Base-by-base conservation (phyloP, 2,797 vertebrate genomes). In the Silurus aristotelis region DNA sequence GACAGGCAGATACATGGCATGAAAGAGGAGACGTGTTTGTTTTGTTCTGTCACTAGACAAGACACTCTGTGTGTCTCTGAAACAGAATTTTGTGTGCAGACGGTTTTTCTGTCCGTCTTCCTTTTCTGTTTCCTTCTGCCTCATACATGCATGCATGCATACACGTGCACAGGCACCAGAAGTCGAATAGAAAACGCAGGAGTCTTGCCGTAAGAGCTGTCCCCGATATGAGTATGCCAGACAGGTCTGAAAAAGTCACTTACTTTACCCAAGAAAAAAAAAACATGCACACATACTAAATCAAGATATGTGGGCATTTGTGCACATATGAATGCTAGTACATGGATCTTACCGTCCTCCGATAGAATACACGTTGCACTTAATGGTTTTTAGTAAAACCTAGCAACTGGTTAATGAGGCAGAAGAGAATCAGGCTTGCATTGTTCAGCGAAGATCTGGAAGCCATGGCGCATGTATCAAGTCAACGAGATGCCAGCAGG, bases 241-340 rank as follows among this genome's bases (percentile, higher is more conserved):
- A 76, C 88, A 90, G 86, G 91, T 87, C 86, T 90, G 91, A 89
- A 92, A 94, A 94, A 93, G 92, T 93, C 92, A 94, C 94, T 92
- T 94, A 94, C 92, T 88, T 79, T 63, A 82, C 66, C 61, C 73
- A 82, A 38, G 78, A 25, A 6, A 13, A 14, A 25, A 78, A 78
- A 83, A 67, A 80, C 68, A 73, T 19, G 31, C 64, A 81, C 71
- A 31, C 27, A 9, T 27, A 43, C 13, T 55, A 8, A 63, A 31
- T 52, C 76, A 12, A 6, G 43, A 55, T 46, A 13, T 55, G 31
- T 22, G 9, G 66, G 78, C 78, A 48, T 58, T 79, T 87, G 82
- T 84, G 70, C 89, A 75, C 88, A 88, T 88, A 87, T 89, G 86
- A 93, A 93, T 93, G 91, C 91, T 90, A 46, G 25, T 43, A 72